Conservation (phyloP, 2,888 invertebrate genomes). For the Oscheius onirici region DNA sequence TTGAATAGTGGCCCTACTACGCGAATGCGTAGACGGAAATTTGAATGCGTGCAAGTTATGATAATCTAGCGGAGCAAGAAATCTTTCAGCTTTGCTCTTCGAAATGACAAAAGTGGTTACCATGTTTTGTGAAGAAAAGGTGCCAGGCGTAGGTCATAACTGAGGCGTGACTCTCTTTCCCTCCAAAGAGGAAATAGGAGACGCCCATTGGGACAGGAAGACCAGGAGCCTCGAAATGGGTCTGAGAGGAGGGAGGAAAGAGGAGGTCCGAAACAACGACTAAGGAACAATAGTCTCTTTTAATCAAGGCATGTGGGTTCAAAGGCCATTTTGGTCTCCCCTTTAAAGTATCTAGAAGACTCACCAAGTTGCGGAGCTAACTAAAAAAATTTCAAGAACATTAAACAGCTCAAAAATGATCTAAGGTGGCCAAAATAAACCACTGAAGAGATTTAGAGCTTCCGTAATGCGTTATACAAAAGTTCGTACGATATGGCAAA, state of each 20-base stretch:
- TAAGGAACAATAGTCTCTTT: neutral
- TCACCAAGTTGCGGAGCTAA: no score
- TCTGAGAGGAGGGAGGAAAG: neutral
- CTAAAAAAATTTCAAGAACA: no score
- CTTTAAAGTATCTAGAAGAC: no score
- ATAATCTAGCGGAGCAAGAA: neutral
- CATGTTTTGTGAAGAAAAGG: neutral
- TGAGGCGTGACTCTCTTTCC: neutral
- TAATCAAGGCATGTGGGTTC: no score
- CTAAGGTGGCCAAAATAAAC: no score
- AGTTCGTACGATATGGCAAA: no score
- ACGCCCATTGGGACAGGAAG: neutral
- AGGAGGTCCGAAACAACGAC: neutral
- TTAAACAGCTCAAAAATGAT: no score
- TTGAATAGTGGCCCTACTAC: neutral
- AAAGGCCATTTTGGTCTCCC: no score
- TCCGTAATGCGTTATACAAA: no score
- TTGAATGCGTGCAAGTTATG: constrained; percentile 16
- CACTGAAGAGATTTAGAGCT: no score
- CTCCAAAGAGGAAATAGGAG: constrained; percentile 16
- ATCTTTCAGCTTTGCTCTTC: neutral
- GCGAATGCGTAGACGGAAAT: neutral
- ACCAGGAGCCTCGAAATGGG: neutral
- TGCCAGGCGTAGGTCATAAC: constrained; percentile 3
- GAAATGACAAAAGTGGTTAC: neutral